Evolutionary conservation across 1,140 invertebrate species (phyloP).

Genomic region (Theocolax elegans): DNA sequence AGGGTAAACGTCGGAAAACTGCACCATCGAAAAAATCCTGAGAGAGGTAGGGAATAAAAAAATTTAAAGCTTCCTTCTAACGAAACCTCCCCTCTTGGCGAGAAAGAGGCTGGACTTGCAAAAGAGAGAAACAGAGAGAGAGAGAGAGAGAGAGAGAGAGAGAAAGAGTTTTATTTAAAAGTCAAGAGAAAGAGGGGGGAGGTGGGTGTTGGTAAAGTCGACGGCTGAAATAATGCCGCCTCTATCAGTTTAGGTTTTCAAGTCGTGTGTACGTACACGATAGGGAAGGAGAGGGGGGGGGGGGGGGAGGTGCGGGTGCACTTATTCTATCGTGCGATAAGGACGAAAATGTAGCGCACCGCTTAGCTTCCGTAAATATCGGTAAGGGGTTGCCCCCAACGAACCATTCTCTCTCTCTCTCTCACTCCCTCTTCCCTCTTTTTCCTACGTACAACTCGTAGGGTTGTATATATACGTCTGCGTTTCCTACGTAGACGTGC

Average conservation of each 20-base stretch:
- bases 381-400: slow-evolving; percentile 39
- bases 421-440: not conserved
- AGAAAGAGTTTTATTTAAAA: no score
- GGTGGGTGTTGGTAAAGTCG: not conserved
- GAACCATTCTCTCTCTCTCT: slow-evolving; percentile 25
- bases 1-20: not conserved
- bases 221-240: slow-evolving; percentile 38
- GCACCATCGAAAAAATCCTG: no score
- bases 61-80: no score
- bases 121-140: not conserved
- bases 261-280: slow-evolving; percentile 37
- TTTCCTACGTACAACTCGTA: not conserved
- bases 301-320: slow-evolving; percentile 39
- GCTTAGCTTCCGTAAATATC: slow-evolving; percentile 56
- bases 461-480: not conserved
- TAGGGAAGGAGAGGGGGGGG: slow-evolving; percentile 6
- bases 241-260: slow-evolving; percentile 40
- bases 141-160: not conserved
- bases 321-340: slow-evolving; percentile 58
- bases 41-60: not conserved
- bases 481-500: slow-evolving; percentile 22
- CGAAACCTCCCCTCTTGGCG: no score
- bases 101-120: not conserved
- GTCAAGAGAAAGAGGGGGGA: not conserved
- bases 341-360: slow-evolving; percentile 52